Evolutionary conservation across 2,888 invertebrate genomes (phyloP).

Genomic region (Lasioglossum vierecki): DNA sequence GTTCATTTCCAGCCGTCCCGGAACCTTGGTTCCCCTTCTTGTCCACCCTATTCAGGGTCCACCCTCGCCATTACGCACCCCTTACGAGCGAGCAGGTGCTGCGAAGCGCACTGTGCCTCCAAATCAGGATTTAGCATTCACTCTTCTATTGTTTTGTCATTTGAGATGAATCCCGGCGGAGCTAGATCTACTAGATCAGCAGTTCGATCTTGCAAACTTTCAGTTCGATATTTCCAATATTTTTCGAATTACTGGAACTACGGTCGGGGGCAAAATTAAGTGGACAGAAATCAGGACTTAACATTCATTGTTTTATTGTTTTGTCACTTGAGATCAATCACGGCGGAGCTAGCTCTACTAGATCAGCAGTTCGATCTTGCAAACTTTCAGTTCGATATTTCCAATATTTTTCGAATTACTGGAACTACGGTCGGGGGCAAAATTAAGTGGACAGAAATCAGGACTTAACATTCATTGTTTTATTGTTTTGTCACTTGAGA

Average conservation of each 20-base stretch:
- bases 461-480: neutral
- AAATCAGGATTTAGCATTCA: neutral
- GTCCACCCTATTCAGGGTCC: conserved; percentile 19
- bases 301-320: neutral
- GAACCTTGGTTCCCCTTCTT: neutral
- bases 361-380: neutral
- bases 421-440: too few species aligned
- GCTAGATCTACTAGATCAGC: neutral
- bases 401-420: too few species aligned
- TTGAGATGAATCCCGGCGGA: neutral
- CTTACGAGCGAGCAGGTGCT: conserved; percentile 68
- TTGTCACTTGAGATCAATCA: neutral
- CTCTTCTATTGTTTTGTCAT: neutral
- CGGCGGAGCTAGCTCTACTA: neutral
- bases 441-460: neutral
- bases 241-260: neutral
- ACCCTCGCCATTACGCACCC: conserved; percentile 58
- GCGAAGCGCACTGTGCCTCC: conserved; percentile 34
- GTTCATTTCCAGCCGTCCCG: conserved; percentile 39
- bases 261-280: too few species aligned
- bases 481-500: neutral
- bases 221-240: neutral
- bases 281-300: neutral
- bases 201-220: neutral
- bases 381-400: too few species aligned